Conservation (phyloP, 2,113 vertebrate genomes). For the Bucco capensis region DNA sequence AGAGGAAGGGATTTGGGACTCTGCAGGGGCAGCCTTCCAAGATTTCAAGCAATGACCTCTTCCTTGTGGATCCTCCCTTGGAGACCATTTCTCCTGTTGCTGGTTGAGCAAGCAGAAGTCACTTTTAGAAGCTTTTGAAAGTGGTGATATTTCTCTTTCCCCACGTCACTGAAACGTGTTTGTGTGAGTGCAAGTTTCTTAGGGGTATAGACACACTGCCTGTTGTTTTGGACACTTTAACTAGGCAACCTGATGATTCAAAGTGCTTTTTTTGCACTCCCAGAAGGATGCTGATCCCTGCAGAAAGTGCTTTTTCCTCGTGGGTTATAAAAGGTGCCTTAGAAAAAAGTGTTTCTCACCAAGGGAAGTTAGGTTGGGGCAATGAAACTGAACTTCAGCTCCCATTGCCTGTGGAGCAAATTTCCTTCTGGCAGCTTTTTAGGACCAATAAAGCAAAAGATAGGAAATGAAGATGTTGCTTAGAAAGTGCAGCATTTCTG, state of each 20-base stretch:
- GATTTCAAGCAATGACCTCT: not conserved
- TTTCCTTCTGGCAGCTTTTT: not conserved
- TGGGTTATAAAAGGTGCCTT: not conserved
- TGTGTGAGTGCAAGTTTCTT: not conserved
- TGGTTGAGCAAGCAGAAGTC: not conserved
- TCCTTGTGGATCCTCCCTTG: not conserved
- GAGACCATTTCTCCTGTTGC: not conserved
- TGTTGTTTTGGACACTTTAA: not conserved
- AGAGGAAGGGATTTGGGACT: not conserved
- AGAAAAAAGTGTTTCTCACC: not conserved
- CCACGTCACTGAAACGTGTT: not conserved
- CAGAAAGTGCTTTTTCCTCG: not conserved
- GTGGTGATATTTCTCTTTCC: not conserved
- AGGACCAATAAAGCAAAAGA: not conserved
- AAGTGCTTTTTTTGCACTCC: not conserved
- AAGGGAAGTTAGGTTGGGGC: not conserved
- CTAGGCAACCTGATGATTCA: not conserved
- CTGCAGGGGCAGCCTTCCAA: not conserved
- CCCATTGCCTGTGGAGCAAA: not conserved
- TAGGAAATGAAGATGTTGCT: not conserved
- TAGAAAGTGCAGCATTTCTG: not conserved
- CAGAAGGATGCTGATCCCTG: not conserved
- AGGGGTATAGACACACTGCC: too few species aligned
- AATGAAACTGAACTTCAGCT: not conserved
- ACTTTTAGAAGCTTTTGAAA: not conserved